These are phyloP conservation scores for Lutjanus erythropterus DNA, from an alignment of 2,113 vertebrate species.

Conservation along the genomic window DNA sequence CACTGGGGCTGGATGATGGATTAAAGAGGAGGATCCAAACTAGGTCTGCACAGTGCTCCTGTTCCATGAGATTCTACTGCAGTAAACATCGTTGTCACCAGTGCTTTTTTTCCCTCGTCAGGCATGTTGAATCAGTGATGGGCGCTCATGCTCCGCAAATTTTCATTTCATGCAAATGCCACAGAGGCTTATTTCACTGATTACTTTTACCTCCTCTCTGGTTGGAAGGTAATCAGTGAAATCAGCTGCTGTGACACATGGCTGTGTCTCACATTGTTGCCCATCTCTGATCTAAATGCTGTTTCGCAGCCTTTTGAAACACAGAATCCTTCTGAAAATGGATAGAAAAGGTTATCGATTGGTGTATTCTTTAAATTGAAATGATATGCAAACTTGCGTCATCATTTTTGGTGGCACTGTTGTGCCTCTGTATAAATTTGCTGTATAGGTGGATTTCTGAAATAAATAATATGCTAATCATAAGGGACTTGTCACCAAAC, in stretches of 20 bases:
- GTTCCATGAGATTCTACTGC: conserved; percentile 1
- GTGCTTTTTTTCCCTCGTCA: background rate
- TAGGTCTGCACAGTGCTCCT: background rate
- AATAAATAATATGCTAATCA: too few relatives aligned
- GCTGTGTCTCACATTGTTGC: conserved; percentile 23
- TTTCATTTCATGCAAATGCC: conserved; percentile 60
- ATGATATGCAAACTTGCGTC: conserved; percentile 2
- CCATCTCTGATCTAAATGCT: conserved; percentile 14
- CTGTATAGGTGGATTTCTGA: too few relatives aligned
- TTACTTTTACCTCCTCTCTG: conserved; percentile 46
- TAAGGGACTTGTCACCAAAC: too few relatives aligned
- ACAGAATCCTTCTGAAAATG: conserved; percentile 9
- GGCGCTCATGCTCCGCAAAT: conserved; percentile 15
- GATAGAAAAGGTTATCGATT: background rate
- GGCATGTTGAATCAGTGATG: conserved; percentile 41
- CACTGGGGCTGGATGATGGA: background rate
- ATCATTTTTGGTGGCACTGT: too few relatives aligned
- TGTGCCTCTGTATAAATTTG: too few relatives aligned
- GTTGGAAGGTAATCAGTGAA: conserved; percentile 52
- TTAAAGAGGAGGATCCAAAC: background rate
- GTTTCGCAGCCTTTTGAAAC: conserved; percentile 4
- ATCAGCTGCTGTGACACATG: conserved; percentile 52
- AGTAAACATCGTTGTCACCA: conserved; percentile 17
- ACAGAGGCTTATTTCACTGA: conserved; percentile 57
- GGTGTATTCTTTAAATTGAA: background rate